Evolutionary conservation across 2,113 vertebrate species (phyloP).

Genomic region (Eptesicus fuscus): DNA sequence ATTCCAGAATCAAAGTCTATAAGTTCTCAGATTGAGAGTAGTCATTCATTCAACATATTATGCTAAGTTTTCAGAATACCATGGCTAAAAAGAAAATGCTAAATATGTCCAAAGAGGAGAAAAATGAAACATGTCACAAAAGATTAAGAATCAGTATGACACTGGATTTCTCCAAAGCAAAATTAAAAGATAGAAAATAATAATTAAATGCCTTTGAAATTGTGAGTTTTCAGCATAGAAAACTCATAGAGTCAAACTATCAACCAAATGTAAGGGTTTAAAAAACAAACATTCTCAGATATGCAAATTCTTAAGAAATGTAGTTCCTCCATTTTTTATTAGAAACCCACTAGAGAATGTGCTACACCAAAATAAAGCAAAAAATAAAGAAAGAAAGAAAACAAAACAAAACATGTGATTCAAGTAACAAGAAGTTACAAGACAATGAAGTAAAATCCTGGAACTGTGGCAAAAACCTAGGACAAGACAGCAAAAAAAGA

Average conservation of each 20-base stretch:
- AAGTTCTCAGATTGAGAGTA: background rate
- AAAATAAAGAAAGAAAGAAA: background rate
- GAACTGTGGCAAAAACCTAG: background rate
- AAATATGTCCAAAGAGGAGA: background rate
- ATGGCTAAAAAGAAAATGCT: background rate
- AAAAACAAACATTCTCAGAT: background rate
- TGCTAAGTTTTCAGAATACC: background rate
- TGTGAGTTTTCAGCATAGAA: background rate
- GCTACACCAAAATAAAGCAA: background rate
- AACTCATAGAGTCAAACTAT: background rate
- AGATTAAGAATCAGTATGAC: background rate
- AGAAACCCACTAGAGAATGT: constrained; percentile 17
- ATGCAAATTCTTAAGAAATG: background rate
- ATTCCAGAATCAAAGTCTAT: background rate
- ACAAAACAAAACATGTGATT: background rate
- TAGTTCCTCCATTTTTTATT: background rate
- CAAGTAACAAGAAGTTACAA: background rate
- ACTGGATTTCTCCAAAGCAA: background rate
- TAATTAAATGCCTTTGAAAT: constrained; percentile 3
- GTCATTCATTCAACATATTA: background rate
- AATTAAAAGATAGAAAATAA: background rate
- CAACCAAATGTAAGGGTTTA: background rate
- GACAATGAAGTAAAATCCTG: background rate
- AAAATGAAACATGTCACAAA: background rate
- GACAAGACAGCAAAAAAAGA: background rate